These are phyloP conservation scores for Helobdella robusta DNA, from an alignment of 2,888 invertebrate genomes.

Conservation along the genomic window DNA sequence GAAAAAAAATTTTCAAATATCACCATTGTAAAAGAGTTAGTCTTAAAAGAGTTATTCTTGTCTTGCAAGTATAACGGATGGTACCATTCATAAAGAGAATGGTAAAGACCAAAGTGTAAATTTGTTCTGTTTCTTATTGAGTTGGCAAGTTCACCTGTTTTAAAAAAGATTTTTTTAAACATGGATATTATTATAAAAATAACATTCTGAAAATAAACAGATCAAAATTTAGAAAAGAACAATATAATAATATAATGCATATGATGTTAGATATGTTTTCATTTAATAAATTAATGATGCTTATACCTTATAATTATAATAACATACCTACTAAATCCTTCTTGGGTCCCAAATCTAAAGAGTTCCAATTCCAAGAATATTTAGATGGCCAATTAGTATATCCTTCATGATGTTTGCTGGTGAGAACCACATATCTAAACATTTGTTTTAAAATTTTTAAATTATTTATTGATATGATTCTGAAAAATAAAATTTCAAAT, in stretches of 20 bases:
- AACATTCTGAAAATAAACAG: too few species aligned
- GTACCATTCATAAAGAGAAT: constrained; percentile 49
- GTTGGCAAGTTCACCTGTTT: constrained; percentile 42
- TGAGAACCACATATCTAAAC: constrained; percentile 67
- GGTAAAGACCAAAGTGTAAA: constrained; percentile 53
- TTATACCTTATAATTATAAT: too few species aligned
- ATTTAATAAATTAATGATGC: too few species aligned
- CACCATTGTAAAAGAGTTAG: constrained; percentile 34
- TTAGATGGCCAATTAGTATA: constrained; percentile 74
- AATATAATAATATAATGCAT: too few species aligned
- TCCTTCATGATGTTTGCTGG: constrained; percentile 81
- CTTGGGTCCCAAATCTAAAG: constrained; percentile 67
- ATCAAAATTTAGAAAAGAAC: too few species aligned
- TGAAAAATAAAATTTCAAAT: too few species aligned
- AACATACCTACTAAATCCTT: constrained; percentile 62
- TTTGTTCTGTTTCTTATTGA: constrained; percentile 41
- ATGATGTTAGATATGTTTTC: too few species aligned
- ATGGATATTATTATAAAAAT: too few species aligned
- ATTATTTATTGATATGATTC: neutral
- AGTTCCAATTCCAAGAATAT: constrained; percentile 74
- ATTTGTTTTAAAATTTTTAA: constrained; percentile 14
- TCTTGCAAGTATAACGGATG: constrained; percentile 47
- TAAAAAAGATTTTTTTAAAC: too few species aligned
- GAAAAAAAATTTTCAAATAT: neutral
- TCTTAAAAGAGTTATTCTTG: constrained; percentile 33